Evolutionary conservation across 2,113 vertebrate species (phyloP).

Genomic region (Sylvietta virens): DNA sequence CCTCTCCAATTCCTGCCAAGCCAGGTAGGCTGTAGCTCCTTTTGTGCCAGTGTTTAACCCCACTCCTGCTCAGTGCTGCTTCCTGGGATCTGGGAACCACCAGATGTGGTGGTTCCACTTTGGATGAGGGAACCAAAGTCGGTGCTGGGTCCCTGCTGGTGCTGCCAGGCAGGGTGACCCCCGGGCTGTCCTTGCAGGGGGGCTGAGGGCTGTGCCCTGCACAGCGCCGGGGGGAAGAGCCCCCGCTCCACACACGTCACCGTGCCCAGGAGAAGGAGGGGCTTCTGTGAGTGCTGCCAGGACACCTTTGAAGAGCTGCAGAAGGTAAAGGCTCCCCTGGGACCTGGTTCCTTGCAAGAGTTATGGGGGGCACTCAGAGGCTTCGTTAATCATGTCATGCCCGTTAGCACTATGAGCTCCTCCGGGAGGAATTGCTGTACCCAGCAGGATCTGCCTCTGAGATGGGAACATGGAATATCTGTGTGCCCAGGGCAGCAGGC

Average conservation of each 20-base stretch:
- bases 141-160: not conserved
- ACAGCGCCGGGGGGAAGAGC: not conserved
- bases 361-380: accelerated
- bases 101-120: not conserved
- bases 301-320: slow-evolving; percentile 76
- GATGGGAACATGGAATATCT: accelerated
- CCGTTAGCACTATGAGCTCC: accelerated
- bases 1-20: not conserved
- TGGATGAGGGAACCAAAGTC: accelerated
- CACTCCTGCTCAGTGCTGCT: accelerated
- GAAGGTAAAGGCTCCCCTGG: slow-evolving; percentile 58
- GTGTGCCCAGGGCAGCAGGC: not conserved
- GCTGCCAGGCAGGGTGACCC: not conserved
- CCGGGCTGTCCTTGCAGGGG: not conserved
- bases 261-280: slow-evolving; percentile 64
- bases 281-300: slow-evolving; percentile 85
- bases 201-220: not conserved
- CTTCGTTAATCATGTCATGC: accelerated
- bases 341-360: not conserved
- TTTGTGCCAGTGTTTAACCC: not conserved
- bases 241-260: not conserved
- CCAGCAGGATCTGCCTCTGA: not conserved
- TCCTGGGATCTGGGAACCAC: not conserved
- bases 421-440: not conserved
- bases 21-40: slow-evolving; percentile 54